A percentile compares a stretch with the other conserved stretches of the same genome.
These are phyloP conservation scores for Lepidostoma basale DNA, from an alignment of 1,140 invertebrate genomes.

Conservation along the genomic window DNA sequence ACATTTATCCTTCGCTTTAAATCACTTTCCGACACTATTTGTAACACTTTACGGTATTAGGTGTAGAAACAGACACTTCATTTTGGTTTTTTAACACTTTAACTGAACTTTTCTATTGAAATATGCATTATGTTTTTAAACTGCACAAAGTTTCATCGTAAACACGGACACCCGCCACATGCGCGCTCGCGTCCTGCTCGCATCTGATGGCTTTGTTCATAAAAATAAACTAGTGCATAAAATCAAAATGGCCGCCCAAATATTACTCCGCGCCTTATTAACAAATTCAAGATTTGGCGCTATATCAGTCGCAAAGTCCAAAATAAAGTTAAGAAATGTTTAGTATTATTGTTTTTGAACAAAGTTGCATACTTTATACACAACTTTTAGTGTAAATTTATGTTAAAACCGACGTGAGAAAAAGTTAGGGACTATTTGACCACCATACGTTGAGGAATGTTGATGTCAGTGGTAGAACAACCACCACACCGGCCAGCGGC, in stretches of 20 bases:
- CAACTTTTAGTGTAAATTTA: neutral
- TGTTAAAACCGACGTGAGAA: slow-evolving; percentile 40
- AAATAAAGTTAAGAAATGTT: neutral
- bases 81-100: slow-evolving; percentile 35
- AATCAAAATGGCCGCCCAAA: slow-evolving; percentile 44
- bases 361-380: neutral
- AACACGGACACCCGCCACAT: slow-evolving; percentile 28
- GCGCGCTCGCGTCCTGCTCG: slow-evolving; percentile 29
- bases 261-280: slow-evolving; percentile 41
- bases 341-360: neutral
- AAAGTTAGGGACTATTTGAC: slow-evolving; percentile 42
- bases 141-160: slow-evolving; percentile 21
- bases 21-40: slow-evolving; percentile 23
- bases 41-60: slow-evolving; percentile 31
- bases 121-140: slow-evolving; percentile 34
- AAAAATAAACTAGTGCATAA: slow-evolving; percentile 42
- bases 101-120: slow-evolving; percentile 34
- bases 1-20: slow-evolving; percentile 34
- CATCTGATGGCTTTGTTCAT: slow-evolving; percentile 39
- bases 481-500: slow-evolving; percentile 15
- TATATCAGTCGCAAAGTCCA: neutral
- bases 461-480: slow-evolving; percentile 34
- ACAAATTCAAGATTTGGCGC: slow-evolving; percentile 24
- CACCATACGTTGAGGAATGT: slow-evolving; percentile 40
- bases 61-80: slow-evolving; percentile 34